These are phyloP conservation scores for Esox niger DNA, from an alignment of 2,113 vertebrate species.

Conservation along the genomic window DNA sequence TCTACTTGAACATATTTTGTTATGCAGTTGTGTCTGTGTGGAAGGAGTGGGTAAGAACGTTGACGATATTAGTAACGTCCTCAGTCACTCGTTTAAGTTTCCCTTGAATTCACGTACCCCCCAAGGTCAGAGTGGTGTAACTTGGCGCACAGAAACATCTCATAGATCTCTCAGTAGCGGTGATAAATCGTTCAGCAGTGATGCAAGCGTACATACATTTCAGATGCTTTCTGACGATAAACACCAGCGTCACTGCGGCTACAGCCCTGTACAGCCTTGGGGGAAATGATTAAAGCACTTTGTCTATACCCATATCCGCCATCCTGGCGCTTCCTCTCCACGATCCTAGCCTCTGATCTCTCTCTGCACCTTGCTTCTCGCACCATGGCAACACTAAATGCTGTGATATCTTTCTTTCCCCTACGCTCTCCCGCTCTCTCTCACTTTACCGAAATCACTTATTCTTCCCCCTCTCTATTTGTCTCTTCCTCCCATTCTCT, in stretches of 20 bases:
- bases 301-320: conserved; percentile 56
- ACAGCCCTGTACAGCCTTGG: conserved; percentile 21
- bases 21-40: too few species aligned
- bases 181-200: conserved; percentile 50
- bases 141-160: conserved; percentile 36
- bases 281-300: conserved; percentile 62
- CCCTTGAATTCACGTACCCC: conserved; percentile 33
- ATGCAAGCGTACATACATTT: conserved; percentile 50
- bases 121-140: conserved; percentile 56
- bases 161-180: conserved; percentile 41
- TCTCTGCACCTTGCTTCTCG: conserved; percentile 33
- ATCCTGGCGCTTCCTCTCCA: not conserved
- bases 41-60: conserved; percentile 19
- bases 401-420: conserved; percentile 10
- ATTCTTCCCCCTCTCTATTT: not conserved
- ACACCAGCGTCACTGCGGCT: conserved; percentile 30
- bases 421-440: not conserved
- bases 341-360: conserved; percentile 43
- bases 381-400: conserved; percentile 21
- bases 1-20: not conserved
- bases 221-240: conserved; percentile 60
- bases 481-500: not conserved
- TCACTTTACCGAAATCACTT: not conserved
- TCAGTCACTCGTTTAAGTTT: conserved; percentile 15
- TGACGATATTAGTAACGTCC: conserved; percentile 11